A percentile compares a stretch with the other conserved stretches of the same genome.
Evolutionary conservation across 2,113 vertebrate species (phyloP).

Genomic region (Vulpes ferrilata): DNA sequence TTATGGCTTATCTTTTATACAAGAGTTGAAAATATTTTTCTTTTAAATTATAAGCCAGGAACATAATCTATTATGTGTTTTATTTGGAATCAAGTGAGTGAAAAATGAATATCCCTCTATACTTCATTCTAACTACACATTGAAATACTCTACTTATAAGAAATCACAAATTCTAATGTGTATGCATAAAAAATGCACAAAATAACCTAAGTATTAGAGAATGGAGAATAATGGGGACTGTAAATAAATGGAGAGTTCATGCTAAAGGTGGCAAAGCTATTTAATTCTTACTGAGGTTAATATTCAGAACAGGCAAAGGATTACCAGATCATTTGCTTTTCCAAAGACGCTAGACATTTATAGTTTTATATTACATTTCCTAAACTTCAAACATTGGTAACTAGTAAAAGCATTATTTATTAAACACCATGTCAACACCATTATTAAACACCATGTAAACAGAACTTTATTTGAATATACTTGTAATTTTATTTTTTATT

Average conservation of each 20-base stretch:
- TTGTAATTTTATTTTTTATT: neutral
- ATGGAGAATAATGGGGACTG: neutral
- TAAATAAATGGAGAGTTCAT: neutral
- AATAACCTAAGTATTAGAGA: neutral
- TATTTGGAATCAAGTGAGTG: neutral
- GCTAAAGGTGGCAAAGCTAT: neutral
- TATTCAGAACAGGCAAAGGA: neutral
- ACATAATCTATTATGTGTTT: neutral
- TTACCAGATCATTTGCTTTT: neutral
- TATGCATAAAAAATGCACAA: neutral
- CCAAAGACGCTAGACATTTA: neutral
- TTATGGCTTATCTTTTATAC: neutral
- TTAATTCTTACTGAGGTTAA: neutral
- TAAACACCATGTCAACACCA: neutral
- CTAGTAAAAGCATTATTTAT: neutral
- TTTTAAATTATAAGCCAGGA: slow-evolving; percentile 22
- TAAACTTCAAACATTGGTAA: neutral
- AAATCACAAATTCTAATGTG: neutral
- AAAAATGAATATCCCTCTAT: neutral
- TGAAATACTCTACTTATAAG: neutral
- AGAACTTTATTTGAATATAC: neutral
- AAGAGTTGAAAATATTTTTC: neutral
- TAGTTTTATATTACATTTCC: neutral
- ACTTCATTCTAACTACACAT: neutral
- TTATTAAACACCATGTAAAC: neutral